Base-by-base conservation (phyloP, 1,140 invertebrate genomes). In the Eciton burchellii region DNA sequence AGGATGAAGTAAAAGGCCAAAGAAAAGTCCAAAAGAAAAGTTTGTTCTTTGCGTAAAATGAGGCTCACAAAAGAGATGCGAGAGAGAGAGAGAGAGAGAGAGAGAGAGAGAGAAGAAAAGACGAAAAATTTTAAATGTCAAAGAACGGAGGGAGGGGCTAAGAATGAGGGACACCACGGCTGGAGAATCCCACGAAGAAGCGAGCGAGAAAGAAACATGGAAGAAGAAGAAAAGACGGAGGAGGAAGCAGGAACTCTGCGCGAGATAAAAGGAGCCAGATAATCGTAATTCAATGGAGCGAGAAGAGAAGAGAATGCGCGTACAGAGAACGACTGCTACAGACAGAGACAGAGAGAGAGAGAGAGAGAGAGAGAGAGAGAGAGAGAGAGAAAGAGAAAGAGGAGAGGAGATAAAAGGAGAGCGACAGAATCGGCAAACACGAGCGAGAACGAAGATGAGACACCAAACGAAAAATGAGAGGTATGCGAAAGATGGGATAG, bases 1-100 rank as follows among this genome's bases (percentile, higher is more conserved):
- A 6, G 35, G 35, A 2, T 35, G 35, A 35, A 6, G 35, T 35
- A 35, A 35, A 86, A 83, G 77, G n/a, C n/a, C n/a, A n/a, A n/a
- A n/a, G n/a, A n/a, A 74, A 71, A 85, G 72, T 84, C 63, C 77
- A 87, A 90, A 86, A n/a, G n/a, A n/a, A 74, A 79, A 79, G 84
- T 79, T 73, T 82, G 86, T 87, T 90, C 89, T 84, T 84, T 89
- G 79, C 81, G 76, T 88, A 89, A 90, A 81, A 89, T 85, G 88
- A 89, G 88, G 82, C 82, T 88, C 63, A 66, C 86, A 88, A 35
- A 3, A 35, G 2, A 35, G 35, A 35, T 35, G 49, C 83, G 85
- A 83, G 68, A 62, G 81, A 68, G 85, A 81, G 82, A 70, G 77
- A 76, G 82, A 79, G 72, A 68, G 70, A 49, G 52, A 57, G 56